phyloP scores from a whole-genome alignment of 2,888 invertebrate species.

The Cremastobaeus sp. region DNA sequence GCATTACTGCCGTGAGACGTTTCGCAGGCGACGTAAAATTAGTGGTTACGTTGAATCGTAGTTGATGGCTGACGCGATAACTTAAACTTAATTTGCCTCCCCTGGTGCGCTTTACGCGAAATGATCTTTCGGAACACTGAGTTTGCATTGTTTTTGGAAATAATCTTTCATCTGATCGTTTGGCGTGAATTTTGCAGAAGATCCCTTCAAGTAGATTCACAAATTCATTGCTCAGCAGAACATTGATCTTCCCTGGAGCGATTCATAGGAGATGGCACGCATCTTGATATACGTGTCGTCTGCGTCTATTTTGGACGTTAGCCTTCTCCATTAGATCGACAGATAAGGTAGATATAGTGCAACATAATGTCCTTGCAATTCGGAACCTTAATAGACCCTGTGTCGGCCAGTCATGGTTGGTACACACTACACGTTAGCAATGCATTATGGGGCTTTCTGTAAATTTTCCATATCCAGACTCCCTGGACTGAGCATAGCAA shows the following conservation, averaged over 20 bases:
- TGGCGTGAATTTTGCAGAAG: not conserved
- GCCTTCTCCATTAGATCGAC: constrained; percentile 69
- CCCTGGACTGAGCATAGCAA: constrained; percentile 17
- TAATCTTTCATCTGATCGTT: constrained; percentile 26
- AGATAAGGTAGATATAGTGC: constrained; percentile 71
- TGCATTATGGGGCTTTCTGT: constrained; percentile 54
- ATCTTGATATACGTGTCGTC: constrained; percentile 38
- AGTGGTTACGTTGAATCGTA: constrained; percentile 68
- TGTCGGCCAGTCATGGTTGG: constrained; percentile 42
- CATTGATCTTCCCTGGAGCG: constrained; percentile 26
- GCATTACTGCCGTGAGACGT: constrained; percentile 69
- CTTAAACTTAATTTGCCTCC: constrained; percentile 62
- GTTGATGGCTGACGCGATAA: constrained; percentile 68
- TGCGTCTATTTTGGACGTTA: constrained; percentile 69
- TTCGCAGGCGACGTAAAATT: constrained; percentile 68
- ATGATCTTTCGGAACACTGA: not conserved
- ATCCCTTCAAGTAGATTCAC: constrained; percentile 4
- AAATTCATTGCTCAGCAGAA: not conserved
- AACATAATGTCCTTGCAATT: constrained; percentile 69
- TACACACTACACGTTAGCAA: constrained; percentile 33
- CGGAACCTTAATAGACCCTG: constrained; percentile 67
- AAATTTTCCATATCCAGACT: constrained; percentile 50
- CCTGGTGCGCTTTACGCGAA: constrained; percentile 28
- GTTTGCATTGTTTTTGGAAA: constrained; percentile 20
- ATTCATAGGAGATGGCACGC: constrained; percentile 24